Evolutionary conservation across 92 coral and sea anemone species (phyloP).

Genomic region (Bergia puertoricense): DNA sequence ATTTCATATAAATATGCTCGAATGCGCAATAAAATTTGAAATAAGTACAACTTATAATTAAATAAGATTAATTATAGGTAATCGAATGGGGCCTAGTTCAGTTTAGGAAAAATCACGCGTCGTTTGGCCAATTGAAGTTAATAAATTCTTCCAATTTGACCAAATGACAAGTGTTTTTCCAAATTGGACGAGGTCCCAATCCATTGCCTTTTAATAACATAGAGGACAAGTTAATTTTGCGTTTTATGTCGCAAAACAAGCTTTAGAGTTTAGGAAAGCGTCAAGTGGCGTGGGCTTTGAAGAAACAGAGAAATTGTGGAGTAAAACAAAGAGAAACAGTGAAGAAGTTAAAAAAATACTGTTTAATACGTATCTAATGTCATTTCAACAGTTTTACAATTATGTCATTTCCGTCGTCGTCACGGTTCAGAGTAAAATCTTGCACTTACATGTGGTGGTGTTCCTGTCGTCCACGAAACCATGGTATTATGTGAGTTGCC

Average conservation of each 20-base stretch:
- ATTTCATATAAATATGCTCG: too few relatives aligned
- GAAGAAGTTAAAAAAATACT: not conserved
- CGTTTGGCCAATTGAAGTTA: too few relatives aligned
- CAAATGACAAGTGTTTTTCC: conserved; percentile 1
- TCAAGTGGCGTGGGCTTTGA: conserved; percentile 13
- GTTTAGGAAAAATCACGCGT: too few relatives aligned
- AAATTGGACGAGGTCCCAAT: conserved; percentile 1
- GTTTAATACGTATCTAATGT: too few relatives aligned
- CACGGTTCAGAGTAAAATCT: conserved; percentile 35
- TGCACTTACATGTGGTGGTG: conserved; percentile 50
- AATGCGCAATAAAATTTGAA: too few relatives aligned
- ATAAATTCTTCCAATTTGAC: not conserved
- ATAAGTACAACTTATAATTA: too few relatives aligned
- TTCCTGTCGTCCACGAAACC: conserved; percentile 50
- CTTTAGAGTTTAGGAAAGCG: not conserved
- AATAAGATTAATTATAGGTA: too few relatives aligned
- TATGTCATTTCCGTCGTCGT: conserved; percentile 13
- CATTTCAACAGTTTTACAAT: too few relatives aligned
- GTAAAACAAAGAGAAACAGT: not conserved
- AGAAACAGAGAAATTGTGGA: not conserved
- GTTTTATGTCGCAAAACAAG: not conserved
- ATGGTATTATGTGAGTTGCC: conserved; percentile 38
- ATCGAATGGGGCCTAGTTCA: too few relatives aligned
- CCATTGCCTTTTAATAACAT: conserved; percentile 7
- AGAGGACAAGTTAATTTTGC: not conserved